Base-by-base conservation (phyloP, 2,113 vertebrate species). In the Ammospiza caudacuta region DNA sequence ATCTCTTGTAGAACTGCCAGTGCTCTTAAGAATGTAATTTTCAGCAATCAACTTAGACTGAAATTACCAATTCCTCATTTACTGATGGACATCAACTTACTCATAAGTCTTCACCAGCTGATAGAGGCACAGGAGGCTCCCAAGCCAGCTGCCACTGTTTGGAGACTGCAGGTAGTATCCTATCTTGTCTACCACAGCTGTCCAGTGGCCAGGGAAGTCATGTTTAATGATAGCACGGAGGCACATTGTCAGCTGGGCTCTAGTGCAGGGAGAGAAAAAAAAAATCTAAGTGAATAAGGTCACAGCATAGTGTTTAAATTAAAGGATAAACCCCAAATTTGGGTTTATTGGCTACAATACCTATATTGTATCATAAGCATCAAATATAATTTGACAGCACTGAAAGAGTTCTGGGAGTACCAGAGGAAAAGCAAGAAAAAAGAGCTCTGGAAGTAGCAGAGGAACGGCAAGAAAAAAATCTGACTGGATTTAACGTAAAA, bases 81-180 rank as follows among this genome's bases (percentile, higher is more conserved):
- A n/a, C 28, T 15, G 83, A 88, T 33, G 72, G 55, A 90, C 63
- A 89, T 35, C 44, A 90, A 99, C 99, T 99, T 97, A 99, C 99
- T 99, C 99, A 0, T 99, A 99, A 29, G 98, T 99, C 97, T 99
- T 99, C 97, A 99, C 99, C 76, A 99, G 98, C 91, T 99, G 99
- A 96, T 99, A 99, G 7, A 99, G 98, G 57, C 99, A 99, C 44
- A 99, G 97, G 68, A 99, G 98, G 96, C 98, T 99, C 73, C 99
- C 99, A 5, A 99, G 99, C 99, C 99, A 99, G 95, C 98, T 99
- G 84, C 98, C 98, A 29, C 98, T 99, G 98, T 98, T 99, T 94
- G 98, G 98, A n/a, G 98, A 98, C 90, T 99, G 98, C 93, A 99
- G 96, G 94, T 99, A 99, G 89, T 98, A 95, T 73, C 98, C 98